Base-by-base conservation (phyloP, 2,113 vertebrate species). In the Pungitius pungitius region DNA sequence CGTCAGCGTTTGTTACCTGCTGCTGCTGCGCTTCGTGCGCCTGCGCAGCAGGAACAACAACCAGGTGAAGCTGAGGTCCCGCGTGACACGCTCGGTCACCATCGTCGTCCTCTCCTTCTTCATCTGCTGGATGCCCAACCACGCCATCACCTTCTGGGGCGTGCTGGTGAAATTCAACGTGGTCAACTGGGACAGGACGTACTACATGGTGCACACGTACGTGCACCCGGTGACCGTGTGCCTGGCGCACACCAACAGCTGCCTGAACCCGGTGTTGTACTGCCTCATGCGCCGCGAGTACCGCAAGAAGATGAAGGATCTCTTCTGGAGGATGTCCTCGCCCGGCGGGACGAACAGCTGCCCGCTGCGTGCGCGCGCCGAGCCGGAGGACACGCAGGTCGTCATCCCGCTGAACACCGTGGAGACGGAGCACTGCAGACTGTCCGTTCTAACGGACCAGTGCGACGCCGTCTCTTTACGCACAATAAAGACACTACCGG, bases 41-140 rank as follows among this genome's bases (percentile, higher is more conserved):
- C 92, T 90, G 0, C 92, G 93, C 56, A 92, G 95, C 33, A 92
- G 95, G 61, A 93, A 90, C 85, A 91, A 91, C 87, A 91, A 93
- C 84, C 91, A 93, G 69, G 88, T 90, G 33, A 94, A 92, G 70
- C 92, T 96, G 6, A 90, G 94, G 6, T 95, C 96, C 69, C 93
- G 94, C 56, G 96, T 98, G 57, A 97, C 96, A 20, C 95, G 93
- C 12, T 97, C 97, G 0, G 96, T 99, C 52, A 98, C 95, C 52
- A 93, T 98, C 0, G 96, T 99, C 3, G 96, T 98, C 1, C 88
- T 98, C 0, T 95, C 95, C 4, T 99, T 99, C 91, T 97, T 99
- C 86, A 73, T 97, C 72, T 98, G 96, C 75, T 99, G 97, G 96
- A 93, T 99, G 80, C 97, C 97, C 42, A 97, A 98, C 88, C 97